phyloP scores from a whole-genome alignment of 2,113 vertebrate species.

The Saguinus midas region DNA sequence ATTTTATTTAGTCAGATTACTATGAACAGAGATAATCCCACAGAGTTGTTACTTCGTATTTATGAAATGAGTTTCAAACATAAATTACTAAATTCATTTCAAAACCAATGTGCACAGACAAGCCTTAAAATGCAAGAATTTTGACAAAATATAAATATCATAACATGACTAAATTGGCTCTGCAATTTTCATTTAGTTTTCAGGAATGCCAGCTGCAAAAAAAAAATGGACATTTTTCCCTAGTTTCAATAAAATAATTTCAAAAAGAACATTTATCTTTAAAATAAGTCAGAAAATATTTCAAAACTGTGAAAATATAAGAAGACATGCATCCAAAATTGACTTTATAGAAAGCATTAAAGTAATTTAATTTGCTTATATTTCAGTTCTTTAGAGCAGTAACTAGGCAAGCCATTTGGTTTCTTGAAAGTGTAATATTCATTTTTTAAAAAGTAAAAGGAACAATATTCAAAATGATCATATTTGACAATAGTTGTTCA shows the following conservation, averaged over 20 bases:
- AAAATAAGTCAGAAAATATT: slow-evolving; percentile 47
- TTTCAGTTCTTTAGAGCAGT: slow-evolving; percentile 20
- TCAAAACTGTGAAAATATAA: slow-evolving; percentile 34
- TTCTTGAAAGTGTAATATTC: slow-evolving; percentile 35
- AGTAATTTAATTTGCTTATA: slow-evolving; percentile 44
- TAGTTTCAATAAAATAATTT: slow-evolving; percentile 69
- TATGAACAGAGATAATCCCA: neutral
- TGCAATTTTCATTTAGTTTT: slow-evolving; percentile 70
- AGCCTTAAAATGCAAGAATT: slow-evolving; percentile 26
- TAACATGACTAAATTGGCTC: slow-evolving; percentile 34
- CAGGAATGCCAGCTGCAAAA: slow-evolving; percentile 60
- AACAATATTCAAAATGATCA: slow-evolving; percentile 7
- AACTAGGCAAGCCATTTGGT: neutral
- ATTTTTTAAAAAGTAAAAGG: slow-evolving; percentile 37
- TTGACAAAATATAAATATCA: slow-evolving; percentile 47
- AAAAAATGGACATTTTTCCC: slow-evolving; percentile 22
- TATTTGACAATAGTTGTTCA: slow-evolving; percentile 14
- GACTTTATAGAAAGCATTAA: slow-evolving; percentile 35
- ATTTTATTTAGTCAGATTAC: slow-evolving; percentile 43
- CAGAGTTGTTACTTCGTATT: slow-evolving; percentile 33
- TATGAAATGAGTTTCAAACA: slow-evolving; percentile 43
- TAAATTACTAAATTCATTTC: slow-evolving; percentile 48
- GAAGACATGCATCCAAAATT: slow-evolving; percentile 9
- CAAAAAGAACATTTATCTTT: slow-evolving; percentile 45
- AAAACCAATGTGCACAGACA: slow-evolving; percentile 38